phyloP scores from a whole-genome alignment of 2,113 vertebrate genomes.

The Acanthochromis polyacanthus region DNA sequence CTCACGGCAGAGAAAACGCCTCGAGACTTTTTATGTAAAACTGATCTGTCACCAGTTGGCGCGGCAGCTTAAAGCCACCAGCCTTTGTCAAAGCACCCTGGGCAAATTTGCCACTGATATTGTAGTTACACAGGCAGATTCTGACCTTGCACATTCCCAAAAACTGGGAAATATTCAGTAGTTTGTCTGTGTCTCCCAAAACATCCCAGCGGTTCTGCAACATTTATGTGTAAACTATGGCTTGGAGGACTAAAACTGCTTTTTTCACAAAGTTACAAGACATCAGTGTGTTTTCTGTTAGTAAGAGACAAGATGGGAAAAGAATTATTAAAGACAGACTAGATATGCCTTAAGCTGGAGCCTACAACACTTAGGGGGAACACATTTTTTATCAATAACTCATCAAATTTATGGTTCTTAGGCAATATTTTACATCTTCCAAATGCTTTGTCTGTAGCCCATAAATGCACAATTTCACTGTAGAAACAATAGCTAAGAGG shows the following conservation, averaged over 20 bases:
- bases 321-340: too few species aligned
- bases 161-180: neutral
- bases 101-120: slow-evolving; percentile 42
- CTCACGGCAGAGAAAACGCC: slow-evolving; percentile 49
- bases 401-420: neutral
- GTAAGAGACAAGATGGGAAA: neutral
- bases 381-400: neutral
- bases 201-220: neutral
- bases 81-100: slow-evolving; percentile 8
- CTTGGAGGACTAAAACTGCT: neutral
- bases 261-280: neutral
- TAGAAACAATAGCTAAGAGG: too few species aligned
- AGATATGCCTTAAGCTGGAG: neutral
- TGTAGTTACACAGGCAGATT: slow-evolving; percentile 4
- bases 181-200: neutral
- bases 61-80: slow-evolving; percentile 30
- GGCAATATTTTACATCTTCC: neutral
- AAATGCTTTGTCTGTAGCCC: neutral
- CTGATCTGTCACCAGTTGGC: slow-evolving; percentile 58
- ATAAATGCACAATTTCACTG: too few species aligned
- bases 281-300: neutral
- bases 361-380: neutral
- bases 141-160: neutral
- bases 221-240: neutral
- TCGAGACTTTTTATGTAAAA: slow-evolving; percentile 59